These are phyloP conservation scores for Atrichornis clamosus DNA, from an alignment of 2,113 vertebrate species.

Conservation along the genomic window DNA sequence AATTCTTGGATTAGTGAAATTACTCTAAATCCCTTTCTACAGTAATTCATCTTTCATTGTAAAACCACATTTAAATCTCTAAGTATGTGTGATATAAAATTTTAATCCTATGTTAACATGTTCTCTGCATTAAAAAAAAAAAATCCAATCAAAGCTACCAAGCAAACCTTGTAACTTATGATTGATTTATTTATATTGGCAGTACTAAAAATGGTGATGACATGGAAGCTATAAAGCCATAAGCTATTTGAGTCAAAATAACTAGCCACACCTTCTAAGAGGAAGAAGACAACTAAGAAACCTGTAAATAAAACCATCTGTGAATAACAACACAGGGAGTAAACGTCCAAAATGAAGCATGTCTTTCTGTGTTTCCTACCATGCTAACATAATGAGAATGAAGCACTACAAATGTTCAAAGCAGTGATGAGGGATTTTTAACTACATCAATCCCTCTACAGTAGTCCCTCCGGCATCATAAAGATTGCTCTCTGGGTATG, in stretches of 20 bases:
- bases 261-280: background rate
- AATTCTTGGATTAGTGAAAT: conserved; percentile 16
- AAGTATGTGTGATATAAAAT: background rate
- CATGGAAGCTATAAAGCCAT: background rate
- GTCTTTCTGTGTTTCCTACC: background rate
- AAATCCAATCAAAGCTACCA: background rate
- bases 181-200: background rate
- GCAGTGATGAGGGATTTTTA: conserved; percentile 41
- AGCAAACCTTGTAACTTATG: background rate
- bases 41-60: conserved; percentile 1
- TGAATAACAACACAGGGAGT: background rate
- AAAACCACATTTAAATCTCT: background rate
- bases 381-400: conserved; percentile 43
- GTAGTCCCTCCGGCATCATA: background rate
- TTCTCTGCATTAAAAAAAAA: background rate
- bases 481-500: background rate
- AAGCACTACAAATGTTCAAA: conserved; percentile 34
- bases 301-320: conserved; percentile 47
- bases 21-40: background rate
- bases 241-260: background rate
- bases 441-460: conserved; percentile 22
- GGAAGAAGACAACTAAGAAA: background rate
- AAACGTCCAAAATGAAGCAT: conserved; percentile 31
- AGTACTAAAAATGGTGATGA: background rate
- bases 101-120: conserved; percentile 7